A percentile compares a stretch with the other conserved stretches of the same genome.
phyloP scores from a whole-genome alignment of 2,888 invertebrate species.

The Spodoptera picta region DNA sequence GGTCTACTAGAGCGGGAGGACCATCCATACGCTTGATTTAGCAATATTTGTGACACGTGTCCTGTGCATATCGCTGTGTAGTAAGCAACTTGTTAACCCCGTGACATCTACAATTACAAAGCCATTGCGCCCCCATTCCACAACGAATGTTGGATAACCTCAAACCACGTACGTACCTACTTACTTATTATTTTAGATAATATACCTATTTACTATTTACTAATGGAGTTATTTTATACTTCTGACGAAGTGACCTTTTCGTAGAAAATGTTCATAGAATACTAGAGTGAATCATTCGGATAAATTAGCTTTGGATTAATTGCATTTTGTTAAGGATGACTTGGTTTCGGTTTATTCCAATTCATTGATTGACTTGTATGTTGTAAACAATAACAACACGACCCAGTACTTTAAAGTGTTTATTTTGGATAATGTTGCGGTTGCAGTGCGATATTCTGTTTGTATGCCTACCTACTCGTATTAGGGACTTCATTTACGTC shows the following conservation, averaged over 20 bases:
- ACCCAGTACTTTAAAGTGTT: not conserved
- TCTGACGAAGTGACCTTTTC: slow-evolving; percentile 44
- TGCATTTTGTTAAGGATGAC: slow-evolving; percentile 45
- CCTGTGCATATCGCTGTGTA: slow-evolving; percentile 24
- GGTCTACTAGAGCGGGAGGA: slow-evolving; percentile 72
- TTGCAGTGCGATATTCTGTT: slow-evolving; percentile 47
- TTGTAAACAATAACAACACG: slow-evolving; percentile 38
- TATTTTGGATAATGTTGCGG: slow-evolving; percentile 23
- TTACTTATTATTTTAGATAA: not conserved
- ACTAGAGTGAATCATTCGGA: slow-evolving; percentile 38
- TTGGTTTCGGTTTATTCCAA: slow-evolving; percentile 38
- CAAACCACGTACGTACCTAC: slow-evolving; percentile 29
- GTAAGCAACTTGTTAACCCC: slow-evolving; percentile 20
- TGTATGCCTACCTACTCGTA: too few relatives aligned
- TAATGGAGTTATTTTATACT: slow-evolving; percentile 12
- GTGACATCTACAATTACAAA: slow-evolving; percentile 5
- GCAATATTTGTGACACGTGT: slow-evolving; percentile 64
- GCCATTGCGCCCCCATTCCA: slow-evolving; percentile 2
- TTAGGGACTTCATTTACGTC: too few relatives aligned
- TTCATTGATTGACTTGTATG: slow-evolving; percentile 30
- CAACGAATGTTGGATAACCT: slow-evolving; percentile 9
- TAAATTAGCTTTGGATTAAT: slow-evolving; percentile 25
- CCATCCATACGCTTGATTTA: slow-evolving; percentile 69
- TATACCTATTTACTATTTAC: not conserved
- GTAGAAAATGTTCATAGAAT: slow-evolving; percentile 28